A percentile compares a stretch with the other conserved stretches of the same genome.
Conservation (phyloP, 1,140 invertebrate genomes). For the Pygmarrhopalites habei region DNA sequence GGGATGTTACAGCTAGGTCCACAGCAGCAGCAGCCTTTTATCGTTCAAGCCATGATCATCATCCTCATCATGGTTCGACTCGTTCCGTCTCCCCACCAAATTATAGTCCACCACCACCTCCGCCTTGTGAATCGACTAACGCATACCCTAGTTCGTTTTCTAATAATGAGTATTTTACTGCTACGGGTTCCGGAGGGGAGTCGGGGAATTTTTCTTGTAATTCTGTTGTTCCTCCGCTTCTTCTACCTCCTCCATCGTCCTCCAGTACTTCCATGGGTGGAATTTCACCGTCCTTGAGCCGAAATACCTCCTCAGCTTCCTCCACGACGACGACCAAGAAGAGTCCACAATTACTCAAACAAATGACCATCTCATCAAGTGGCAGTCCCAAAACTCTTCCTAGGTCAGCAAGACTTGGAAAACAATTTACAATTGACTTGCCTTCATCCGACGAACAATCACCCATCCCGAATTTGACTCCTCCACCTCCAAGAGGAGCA, state of each 20-base stretch:
- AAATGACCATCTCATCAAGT: slow-evolving; percentile 34
- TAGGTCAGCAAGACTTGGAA: slow-evolving; percentile 13
- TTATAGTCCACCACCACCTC: slow-evolving; percentile 33
- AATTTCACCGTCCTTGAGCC: slow-evolving; percentile 7
- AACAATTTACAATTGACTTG: slow-evolving; percentile 27
- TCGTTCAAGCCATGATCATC: too few relatives aligned
- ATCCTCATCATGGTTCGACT: too few relatives aligned
- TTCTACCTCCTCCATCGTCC: slow-evolving; percentile 21
- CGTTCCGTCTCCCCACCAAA: slow-evolving; percentile 32
- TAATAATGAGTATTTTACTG: slow-evolving; percentile 32
- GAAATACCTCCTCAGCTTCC: too few relatives aligned
- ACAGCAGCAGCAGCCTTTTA: slow-evolving; percentile 1
- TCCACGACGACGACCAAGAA: slow-evolving; percentile 36
- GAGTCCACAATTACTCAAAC: slow-evolving; percentile 36
- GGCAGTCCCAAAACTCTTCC: slow-evolving; percentile 36
- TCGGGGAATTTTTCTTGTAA: too few relatives aligned
- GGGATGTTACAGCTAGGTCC: not conserved
- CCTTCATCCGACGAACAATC: slow-evolving; percentile 16
- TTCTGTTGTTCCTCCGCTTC: slow-evolving; percentile 2
- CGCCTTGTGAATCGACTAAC: slow-evolving; percentile 22
- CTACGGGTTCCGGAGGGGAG: too few relatives aligned
- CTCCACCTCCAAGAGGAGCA: slow-evolving; percentile 27
- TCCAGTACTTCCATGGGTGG: not conserved
- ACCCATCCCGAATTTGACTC: slow-evolving; percentile 36
- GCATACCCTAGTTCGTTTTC: slow-evolving; percentile 1